Base-by-base conservation (phyloP, 1,140 invertebrate genomes). In the Reticulitermes speratus region DNA sequence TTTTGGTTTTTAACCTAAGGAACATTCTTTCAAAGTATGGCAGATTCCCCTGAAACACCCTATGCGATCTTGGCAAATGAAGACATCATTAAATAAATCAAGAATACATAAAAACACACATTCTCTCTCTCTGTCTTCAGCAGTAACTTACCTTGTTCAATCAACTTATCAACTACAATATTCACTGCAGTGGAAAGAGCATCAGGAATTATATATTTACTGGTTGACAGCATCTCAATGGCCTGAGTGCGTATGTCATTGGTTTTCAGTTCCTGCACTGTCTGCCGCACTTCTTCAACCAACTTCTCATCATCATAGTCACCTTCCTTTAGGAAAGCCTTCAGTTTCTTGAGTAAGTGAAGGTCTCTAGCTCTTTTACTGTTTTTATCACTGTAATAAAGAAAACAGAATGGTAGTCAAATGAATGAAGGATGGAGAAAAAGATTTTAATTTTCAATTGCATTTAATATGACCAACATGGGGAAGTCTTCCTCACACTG, bases 281-380 rank as follows among this genome's bases (percentile, higher is more conserved):
- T 92, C 86, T 91, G 92, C 12, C 87, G 89, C 59, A 93, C 91
- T 91, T 92, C 93, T 88, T 90, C 91, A 89, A 90, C 90, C 89
- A 90, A 92, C 88, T 87, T 93, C 84, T 93, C 94, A 85, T 89
- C 90, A 86, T 92, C 91, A 85, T 91, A 91, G 85, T 93, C 92
- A 85, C 93, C 93, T 81, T 92, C 90, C 87, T 94, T 94, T 16
- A 97, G 90, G 87, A 94, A 92, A 65, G 93, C 93, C 88, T 95
- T 94, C n/a, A 97, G 89, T 88, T 96, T 95, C 89, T 96, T 95
- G 83, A 98, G 92, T 69, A 98, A 91, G 91, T 98, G 97, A 81
- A 98, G 93, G 90, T 98, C 97, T 88, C 96, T 93, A 1, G 97
- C 95, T 88, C 95, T 94, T 89, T 96, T 95, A 87, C 96, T 97